Evolutionary conservation across 1,140 invertebrate genomes (phyloP), one percentile per base, ranked within the genome.

Genomic region (Lepidurus couesii): DNA sequence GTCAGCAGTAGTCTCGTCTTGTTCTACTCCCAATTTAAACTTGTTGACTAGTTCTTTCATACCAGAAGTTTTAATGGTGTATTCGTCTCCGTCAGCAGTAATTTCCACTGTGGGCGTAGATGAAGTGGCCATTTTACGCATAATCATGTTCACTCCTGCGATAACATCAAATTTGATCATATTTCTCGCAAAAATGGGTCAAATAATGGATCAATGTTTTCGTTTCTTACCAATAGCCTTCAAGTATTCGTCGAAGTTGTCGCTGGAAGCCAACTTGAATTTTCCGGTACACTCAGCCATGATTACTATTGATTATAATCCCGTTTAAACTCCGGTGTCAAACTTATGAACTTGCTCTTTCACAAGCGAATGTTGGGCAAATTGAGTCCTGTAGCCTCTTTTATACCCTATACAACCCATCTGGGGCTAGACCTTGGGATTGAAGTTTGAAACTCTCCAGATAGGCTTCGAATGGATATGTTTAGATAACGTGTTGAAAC

Each of bases 1-100:
- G 84, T 96, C 94, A 21, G 91, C 87, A 8, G 94, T 96, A 81
- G 91, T 91, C 82, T 96, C 93, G 10, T 95, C 92, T 84, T 96
- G 94, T 84, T 94, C 92, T 81, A 92, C 90, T 34, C 91, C 92
- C 6, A 93, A 87, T 84, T 87, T 93, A 85, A 96, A 97, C 80
- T 88, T 90, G 73, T 93, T 89, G 78, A 90, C 88, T 0, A 90
- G 88, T 81, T 89, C 95, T 84, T 95, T 96, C 84, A 96, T 95
- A 10, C 94, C 94, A 5, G 88, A 88, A 2, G 93, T 94, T 80
- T 91, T 91, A 44, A 96, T 82, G 1, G 89, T 89, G 85, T 91
- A 95, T 5, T 85, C 82, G 81, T 89, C 92, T 76, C 90, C 91
- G 9, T 90, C 89, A 77, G 90, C 87, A 7, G 86, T 88, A 53